phyloP scores from a whole-genome alignment of 1,140 invertebrate species.

The Drosophila pseudoobscura region DNA sequence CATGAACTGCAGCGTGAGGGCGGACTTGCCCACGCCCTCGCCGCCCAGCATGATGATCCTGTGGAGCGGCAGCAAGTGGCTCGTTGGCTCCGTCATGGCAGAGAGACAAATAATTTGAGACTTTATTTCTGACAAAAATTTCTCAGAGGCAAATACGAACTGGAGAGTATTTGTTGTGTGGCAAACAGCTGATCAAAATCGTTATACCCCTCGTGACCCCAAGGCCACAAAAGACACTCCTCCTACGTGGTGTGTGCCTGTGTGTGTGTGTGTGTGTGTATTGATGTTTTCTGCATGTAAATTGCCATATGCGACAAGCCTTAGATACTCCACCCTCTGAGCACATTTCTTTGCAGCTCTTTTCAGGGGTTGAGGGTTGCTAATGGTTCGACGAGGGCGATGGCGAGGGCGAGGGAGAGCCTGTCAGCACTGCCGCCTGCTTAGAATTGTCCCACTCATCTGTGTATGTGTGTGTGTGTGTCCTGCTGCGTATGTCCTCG shows the following conservation, averaged over 20 bases:
- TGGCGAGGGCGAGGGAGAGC: background rate
- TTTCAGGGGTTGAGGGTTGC: constrained; percentile 50
- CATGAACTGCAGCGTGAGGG: constrained; percentile 99
- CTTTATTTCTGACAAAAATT: too few relatives aligned
- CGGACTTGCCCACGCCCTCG: constrained; percentile 99
- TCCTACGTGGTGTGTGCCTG: background rate
- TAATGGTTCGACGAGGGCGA: constrained; percentile 24
- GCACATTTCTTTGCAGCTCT: constrained; percentile 34
- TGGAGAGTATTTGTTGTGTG: too few relatives aligned
- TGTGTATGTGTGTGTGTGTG: constrained; percentile 30
- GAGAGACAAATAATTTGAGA: constrained; percentile 1
- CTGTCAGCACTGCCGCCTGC: constrained; percentile 58
- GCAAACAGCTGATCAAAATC: too few relatives aligned
- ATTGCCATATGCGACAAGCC: constrained; percentile 66
- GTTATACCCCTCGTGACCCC: constrained; percentile 16
- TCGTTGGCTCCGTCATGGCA: constrained; percentile 90
- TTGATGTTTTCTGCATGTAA: constrained; percentile 77
- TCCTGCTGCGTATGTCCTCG: constrained; percentile 73
- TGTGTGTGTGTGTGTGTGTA: constrained; percentile 22
- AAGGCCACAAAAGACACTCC: too few relatives aligned
- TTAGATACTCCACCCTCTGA: background rate
- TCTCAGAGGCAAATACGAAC: too few relatives aligned
- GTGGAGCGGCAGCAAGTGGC: constrained; percentile 88
- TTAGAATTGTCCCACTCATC: constrained; percentile 52
- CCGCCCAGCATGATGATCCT: constrained; percentile 99